Evolutionary conservation across 2,888 invertebrate genomes (phyloP).

Genomic region (Cosmia trapezina): DNA sequence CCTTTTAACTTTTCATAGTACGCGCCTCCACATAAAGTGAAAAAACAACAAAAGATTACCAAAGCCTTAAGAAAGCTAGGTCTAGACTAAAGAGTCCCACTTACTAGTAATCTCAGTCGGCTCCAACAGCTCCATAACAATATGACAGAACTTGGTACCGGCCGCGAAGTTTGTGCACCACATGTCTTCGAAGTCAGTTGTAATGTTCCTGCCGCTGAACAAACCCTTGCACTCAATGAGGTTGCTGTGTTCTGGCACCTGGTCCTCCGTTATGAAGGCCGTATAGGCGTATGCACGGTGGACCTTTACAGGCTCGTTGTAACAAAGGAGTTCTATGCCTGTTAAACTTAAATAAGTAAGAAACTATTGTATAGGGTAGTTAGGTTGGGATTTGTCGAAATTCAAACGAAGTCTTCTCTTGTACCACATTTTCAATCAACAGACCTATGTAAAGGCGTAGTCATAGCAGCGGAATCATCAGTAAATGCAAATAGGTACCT

Average conservation of each 20-base stretch:
- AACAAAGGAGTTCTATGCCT: constrained; percentile 88
- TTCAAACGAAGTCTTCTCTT: not conserved
- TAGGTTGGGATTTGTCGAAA: not conserved
- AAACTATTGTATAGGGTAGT: not conserved
- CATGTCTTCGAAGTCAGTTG: constrained; percentile 92
- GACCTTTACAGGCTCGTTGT: constrained; percentile 75
- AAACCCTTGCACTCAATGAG: constrained; percentile 88
- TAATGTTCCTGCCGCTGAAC: constrained; percentile 93
- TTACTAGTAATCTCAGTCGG: constrained; percentile 83
- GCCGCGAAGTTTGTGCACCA: constrained; percentile 89
- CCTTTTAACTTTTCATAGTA: not conserved
- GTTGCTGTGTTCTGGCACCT: constrained; percentile 65
- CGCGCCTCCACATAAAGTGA: not conserved
- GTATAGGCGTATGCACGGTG: constrained; percentile 82
- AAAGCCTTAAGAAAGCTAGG: not conserved
- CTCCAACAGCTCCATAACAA: constrained; percentile 82
- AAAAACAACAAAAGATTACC: too few relatives aligned
- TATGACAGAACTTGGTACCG: constrained; percentile 80
- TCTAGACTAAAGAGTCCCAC: too few relatives aligned
- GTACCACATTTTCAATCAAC: too few relatives aligned
- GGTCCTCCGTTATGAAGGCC: constrained; percentile 74
- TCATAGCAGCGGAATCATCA: too few relatives aligned
- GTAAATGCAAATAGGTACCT: too few relatives aligned
- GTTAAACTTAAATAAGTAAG: constrained; percentile 46
- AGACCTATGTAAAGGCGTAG: too few relatives aligned